Percentiles rank a stretch among this genome's conserved stretches.
Evolutionary conservation across 2,113 vertebrate genomes (phyloP).

Genomic region (Corythaeola cristata): DNA sequence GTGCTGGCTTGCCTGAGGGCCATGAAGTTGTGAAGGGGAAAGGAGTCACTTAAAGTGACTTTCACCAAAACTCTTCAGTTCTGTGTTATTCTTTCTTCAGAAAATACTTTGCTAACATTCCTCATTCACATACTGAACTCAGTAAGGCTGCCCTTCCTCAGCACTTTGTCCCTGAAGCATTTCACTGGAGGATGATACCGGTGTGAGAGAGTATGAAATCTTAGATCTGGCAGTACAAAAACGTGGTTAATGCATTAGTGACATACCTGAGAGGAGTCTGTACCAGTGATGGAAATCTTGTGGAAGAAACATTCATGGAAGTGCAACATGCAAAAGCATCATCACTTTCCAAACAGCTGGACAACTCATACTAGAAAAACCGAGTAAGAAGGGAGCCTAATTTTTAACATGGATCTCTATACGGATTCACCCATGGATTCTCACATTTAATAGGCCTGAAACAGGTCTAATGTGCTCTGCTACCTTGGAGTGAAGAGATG

Average conservation of each 20-base stretch:
- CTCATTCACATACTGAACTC: neutral
- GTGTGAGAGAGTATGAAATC: neutral
- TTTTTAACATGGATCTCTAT: neutral
- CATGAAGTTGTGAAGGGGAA: neutral
- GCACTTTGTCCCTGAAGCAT: neutral
- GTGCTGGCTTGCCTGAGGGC: neutral
- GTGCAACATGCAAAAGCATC: neutral
- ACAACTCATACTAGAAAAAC: neutral
- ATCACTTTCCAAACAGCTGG: neutral
- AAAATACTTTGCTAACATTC: neutral
- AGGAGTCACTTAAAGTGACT: neutral
- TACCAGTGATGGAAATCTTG: neutral
- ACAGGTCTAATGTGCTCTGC: accelerated
- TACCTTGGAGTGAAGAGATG: neutral
- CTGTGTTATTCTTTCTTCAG: neutral
- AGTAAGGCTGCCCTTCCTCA: neutral
- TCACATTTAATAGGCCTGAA: accelerated
- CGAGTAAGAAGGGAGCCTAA: neutral
- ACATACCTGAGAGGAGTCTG: neutral
- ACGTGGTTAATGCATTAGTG: neutral
- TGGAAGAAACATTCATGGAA: neutral
- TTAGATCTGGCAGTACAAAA: neutral
- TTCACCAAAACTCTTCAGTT: neutral
- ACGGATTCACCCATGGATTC: neutral
- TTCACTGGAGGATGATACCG: neutral